Percentiles rank a stretch among this genome's conserved stretches.
Conservation (phyloP, 1,140 invertebrate species). For the Holotrichia oblita region DNA sequence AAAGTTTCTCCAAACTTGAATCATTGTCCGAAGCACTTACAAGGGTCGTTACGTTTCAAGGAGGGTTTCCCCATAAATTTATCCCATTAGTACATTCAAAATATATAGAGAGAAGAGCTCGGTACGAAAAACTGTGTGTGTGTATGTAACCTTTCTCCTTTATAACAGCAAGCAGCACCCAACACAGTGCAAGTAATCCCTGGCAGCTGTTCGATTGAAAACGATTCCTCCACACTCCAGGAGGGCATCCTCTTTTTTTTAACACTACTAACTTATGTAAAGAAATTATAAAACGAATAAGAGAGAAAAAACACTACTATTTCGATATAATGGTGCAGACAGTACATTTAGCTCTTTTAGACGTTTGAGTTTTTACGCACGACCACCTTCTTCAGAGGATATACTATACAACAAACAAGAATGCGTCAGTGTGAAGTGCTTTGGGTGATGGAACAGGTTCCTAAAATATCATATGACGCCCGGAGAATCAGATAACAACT, state of each 20-base stretch:
- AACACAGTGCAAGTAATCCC: not conserved
- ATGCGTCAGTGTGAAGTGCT: not conserved
- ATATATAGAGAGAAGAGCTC: not conserved
- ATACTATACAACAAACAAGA: slow-evolving; percentile 10
- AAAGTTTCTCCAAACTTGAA: slow-evolving; percentile 28
- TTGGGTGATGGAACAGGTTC: not conserved
- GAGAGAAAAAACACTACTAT: no score
- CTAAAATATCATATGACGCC: not conserved
- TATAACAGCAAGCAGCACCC: not conserved
- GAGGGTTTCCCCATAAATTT: slow-evolving; percentile 29
- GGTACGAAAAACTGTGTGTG: not conserved
- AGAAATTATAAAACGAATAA: no score
- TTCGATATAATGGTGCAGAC: no score
- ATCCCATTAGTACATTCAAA: slow-evolving; percentile 20
- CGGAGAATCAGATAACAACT: not conserved
- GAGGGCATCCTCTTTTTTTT: not conserved
- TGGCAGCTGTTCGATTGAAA: not conserved
- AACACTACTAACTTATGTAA: no score
- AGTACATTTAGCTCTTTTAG: no score
- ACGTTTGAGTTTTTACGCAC: not conserved
- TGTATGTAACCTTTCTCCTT: not conserved
- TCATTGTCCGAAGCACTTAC: slow-evolving; percentile 23
- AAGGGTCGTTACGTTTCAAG: slow-evolving; percentile 1
- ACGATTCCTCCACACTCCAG: not conserved
- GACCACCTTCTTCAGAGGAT: not conserved